These are phyloP conservation scores for Microtus pennsylvanicus DNA, from an alignment of 2,113 vertebrate species.

Conservation along the genomic window DNA sequence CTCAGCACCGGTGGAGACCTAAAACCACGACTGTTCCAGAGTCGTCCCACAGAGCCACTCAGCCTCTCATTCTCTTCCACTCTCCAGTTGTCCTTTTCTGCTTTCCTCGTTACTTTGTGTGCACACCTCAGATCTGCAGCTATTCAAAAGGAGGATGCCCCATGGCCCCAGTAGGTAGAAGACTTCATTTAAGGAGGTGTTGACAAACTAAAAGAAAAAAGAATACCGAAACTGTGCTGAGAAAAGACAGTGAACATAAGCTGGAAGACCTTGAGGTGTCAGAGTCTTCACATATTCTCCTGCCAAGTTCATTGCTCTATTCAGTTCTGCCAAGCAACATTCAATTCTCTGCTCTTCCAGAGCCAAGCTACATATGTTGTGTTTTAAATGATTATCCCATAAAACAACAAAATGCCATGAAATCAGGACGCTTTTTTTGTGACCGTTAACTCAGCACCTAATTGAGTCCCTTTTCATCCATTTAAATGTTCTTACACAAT, in stretches of 20 bases:
- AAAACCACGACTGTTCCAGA: not conserved
- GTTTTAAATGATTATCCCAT: constrained; percentile 23
- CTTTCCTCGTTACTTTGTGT: not conserved
- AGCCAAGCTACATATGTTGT: not conserved
- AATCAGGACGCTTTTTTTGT: not conserved
- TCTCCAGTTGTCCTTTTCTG: not conserved
- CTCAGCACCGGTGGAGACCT: not conserved
- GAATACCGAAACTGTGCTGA: not conserved
- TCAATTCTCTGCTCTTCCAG: constrained; percentile 24
- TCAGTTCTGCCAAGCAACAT: not conserved
- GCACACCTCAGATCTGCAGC: not conserved
- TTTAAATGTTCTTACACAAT: not conserved
- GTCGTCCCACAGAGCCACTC: not conserved
- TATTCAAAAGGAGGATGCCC: not conserved
- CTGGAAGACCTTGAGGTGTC: not conserved
- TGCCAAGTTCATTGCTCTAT: not conserved
- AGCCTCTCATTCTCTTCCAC: not conserved
- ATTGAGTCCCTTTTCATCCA: constrained; percentile 24
- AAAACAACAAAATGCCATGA: constrained; percentile 29
- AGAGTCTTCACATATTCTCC: not conserved
- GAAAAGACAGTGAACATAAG: not conserved
- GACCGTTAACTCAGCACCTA: not conserved
- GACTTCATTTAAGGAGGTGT: not conserved
- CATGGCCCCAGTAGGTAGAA: not conserved
- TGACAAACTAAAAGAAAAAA: not conserved